Base-by-base conservation (phyloP, 1,140 invertebrate species). In the Cydia strobilella region DNA sequence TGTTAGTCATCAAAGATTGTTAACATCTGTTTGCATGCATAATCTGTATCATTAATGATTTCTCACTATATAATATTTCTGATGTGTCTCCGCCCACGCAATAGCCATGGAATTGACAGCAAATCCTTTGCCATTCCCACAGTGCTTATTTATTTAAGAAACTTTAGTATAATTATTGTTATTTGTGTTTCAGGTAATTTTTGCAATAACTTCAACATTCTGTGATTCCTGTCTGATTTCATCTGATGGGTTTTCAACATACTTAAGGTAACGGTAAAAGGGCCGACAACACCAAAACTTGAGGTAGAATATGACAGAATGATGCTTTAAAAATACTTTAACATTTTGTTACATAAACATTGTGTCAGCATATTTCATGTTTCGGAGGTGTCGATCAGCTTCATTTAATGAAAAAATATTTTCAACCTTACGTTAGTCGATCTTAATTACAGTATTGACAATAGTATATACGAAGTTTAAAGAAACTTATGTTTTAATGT, bases 11-110 rank as follows among this genome's bases (percentile, higher is more conserved):
- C 27, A 18, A n/a, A n/a, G 27, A 66, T 35, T 54, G 25, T 35
- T 18, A 69, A 69, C 65, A 69, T 69, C 65, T 69, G 65, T 69
- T 69, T 65, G 63, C 63, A 35, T 65, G 27, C 27, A 69, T 35
- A 69, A 69, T 69, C 0, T 18, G 31, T 69, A 18, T n/a, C 65
- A 69, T 69, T 69, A 69, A 35, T 35, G 65, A 69, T 18, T 69
- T 69, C 27, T 69, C 31, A 35, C 65, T 39, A 69, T 66, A 27
- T 39, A 12, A 59, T 23, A 69, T 69, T 35, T 69, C 3, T 31
- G 15, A 15, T 31, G 65, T 69, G 7, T 35, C 31, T 35, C 31
- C n/a, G 65, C 65, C 65, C 18, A 7, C 65, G 31, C 18, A 69
- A 69, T 69, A 18, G 35, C 65, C 27, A n/a, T 69, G 65, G 6